phyloP scores from a whole-genome alignment of 2,888 invertebrate species.

The Parasteatoda lunata region DNA sequence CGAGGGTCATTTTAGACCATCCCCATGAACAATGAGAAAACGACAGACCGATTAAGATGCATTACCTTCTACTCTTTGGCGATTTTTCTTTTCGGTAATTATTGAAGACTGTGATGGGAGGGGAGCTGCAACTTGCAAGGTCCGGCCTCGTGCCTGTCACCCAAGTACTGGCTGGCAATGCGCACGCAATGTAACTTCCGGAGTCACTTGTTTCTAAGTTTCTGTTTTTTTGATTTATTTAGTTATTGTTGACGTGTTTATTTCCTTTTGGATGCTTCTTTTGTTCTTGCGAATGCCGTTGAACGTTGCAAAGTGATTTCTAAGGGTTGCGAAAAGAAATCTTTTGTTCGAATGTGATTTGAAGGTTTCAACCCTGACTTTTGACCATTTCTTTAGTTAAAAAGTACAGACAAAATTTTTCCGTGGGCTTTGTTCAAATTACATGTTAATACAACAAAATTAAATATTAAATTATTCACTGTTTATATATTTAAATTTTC shows the following conservation, averaged over 20 bases:
- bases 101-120: conserved; percentile 17
- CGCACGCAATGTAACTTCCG: conserved; percentile 61
- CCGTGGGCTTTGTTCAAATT: too few species aligned
- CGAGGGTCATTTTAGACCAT: conserved; percentile 52
- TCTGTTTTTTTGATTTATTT: not conserved
- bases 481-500: too few species aligned
- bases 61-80: conserved; percentile 10
- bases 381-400: not conserved
- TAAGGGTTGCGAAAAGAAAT: not conserved
- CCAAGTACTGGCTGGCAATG: conserved; percentile 31
- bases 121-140: conserved; percentile 20
- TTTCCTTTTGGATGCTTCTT: conserved; percentile 22
- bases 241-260: conserved; percentile 24
- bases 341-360: not conserved
- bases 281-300: not conserved
- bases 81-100: conserved; percentile 24
- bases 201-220: conserved; percentile 9
- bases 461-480: too few species aligned
- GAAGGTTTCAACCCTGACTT: not conserved
- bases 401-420: too few species aligned
- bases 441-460: too few species aligned
- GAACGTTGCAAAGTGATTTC: not conserved
- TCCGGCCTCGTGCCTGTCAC: conserved; percentile 45
- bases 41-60: conserved; percentile 39
- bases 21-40: conserved; percentile 47